Conservation (phyloP, 2,797 vertebrate species). For the Crocodylus rhombifer region DNA sequence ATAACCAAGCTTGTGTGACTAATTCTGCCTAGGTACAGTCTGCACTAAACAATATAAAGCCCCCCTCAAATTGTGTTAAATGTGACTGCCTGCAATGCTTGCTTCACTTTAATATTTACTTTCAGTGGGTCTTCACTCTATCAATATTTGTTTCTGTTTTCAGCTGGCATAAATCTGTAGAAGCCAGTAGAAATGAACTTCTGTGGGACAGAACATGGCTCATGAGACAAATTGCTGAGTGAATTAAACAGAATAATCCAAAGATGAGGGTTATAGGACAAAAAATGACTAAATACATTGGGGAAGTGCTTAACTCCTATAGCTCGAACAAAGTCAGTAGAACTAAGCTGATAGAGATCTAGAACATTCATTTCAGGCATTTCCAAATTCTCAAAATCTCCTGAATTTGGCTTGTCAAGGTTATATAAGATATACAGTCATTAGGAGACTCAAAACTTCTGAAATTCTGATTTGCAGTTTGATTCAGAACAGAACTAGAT, state of each 20-base stretch:
- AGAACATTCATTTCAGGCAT: not conserved
- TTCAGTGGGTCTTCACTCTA: slow-evolving; percentile 39
- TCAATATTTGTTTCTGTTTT: slow-evolving; percentile 53
- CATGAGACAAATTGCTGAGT: not conserved
- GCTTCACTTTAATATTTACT: slow-evolving; percentile 73
- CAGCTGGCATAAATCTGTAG: not conserved
- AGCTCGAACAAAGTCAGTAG: too few relatives aligned
- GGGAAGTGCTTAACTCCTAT: too few relatives aligned
- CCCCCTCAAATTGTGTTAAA: slow-evolving; percentile 34
- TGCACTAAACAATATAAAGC: not conserved
- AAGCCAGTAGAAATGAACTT: not conserved
- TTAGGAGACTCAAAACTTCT: too few relatives aligned
- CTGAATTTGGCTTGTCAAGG: not conserved
- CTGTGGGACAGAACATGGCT: not conserved
- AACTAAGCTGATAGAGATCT: not conserved
- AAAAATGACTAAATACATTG: too few relatives aligned
- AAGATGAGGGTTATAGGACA: too few relatives aligned
- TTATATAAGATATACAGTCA: not conserved
- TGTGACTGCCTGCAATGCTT: slow-evolving; percentile 38
- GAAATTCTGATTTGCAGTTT: not conserved
- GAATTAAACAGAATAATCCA: not conserved
- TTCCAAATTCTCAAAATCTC: not conserved
- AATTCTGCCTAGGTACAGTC: not conserved
- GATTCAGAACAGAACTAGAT: not conserved
- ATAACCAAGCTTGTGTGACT: not conserved